Evolutionary conservation across 2,113 vertebrate species (phyloP).

Genomic region (Gavia stellata): DNA sequence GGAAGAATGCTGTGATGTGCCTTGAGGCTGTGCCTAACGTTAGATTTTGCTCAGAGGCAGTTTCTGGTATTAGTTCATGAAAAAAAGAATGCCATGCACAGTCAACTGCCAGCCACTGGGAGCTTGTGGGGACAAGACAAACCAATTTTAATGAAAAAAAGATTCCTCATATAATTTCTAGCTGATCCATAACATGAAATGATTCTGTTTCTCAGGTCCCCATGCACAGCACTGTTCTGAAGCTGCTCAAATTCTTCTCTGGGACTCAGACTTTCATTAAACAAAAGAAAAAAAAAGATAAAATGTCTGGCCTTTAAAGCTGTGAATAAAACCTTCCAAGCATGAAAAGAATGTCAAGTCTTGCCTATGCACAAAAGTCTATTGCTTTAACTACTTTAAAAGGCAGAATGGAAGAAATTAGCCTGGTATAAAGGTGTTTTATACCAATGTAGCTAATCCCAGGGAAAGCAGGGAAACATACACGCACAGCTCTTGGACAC

Average conservation of each 20-base stretch:
- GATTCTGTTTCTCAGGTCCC: neutral
- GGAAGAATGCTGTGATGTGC: neutral
- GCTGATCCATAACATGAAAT: neutral
- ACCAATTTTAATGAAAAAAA: neutral
- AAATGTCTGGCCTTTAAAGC: neutral
- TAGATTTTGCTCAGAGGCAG: neutral
- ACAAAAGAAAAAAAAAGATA: neutral
- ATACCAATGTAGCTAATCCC: neutral
- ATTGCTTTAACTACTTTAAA: neutral
- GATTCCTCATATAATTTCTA: neutral
- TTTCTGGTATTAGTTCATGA: neutral
- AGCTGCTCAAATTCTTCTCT: neutral
- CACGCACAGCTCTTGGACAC: neutral
- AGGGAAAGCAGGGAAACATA: neutral
- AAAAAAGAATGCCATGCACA: neutral
- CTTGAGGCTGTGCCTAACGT: neutral
- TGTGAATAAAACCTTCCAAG: slow-evolving; percentile 32
- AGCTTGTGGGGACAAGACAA: neutral
- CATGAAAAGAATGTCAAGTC: slow-evolving; percentile 22
- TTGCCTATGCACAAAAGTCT: neutral
- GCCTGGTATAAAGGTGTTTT: neutral
- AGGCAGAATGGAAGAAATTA: neutral
- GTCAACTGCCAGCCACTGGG: neutral
- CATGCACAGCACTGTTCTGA: neutral
- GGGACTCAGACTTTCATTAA: neutral